Percentiles rank a stretch among this genome's conserved stretches.
These are phyloP conservation scores for Chlorodrepanis virens DNA, from an alignment of 2,113 vertebrate genomes.

Conservation along the genomic window DNA sequence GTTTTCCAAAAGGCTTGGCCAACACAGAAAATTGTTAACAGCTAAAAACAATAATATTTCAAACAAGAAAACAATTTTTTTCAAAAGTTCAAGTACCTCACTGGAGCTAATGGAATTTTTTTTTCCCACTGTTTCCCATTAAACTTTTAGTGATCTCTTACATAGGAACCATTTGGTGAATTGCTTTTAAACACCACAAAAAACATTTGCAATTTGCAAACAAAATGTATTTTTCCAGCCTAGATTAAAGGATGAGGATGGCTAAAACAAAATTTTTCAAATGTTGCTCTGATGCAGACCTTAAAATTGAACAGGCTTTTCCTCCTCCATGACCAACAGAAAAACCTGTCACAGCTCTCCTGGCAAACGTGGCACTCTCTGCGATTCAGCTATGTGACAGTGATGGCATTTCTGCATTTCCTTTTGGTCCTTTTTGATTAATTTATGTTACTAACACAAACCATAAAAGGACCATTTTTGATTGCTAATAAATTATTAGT, in stretches of 20 bases:
- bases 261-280: not conserved
- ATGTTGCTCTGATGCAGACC: not conserved
- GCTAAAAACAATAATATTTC: not conserved
- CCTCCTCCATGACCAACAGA: not conserved
- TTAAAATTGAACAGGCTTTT: not conserved
- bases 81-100: not conserved
- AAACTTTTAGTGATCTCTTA: not conserved
- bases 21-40: not conserved
- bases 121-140: not conserved
- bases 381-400: accelerated
- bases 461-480: not conserved
- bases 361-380: not conserved
- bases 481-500: not conserved
- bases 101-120: not conserved
- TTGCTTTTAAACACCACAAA: not conserved
- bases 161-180: not conserved
- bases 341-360: not conserved
- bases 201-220: not conserved
- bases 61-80: not conserved
- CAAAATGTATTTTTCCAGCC: not conserved
- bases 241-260: not conserved
- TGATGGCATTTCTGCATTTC: not conserved
- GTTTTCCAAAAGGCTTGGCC: not conserved
- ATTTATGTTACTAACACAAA: not conserved
- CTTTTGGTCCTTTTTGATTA: not conserved